Evolutionary conservation across 2,113 vertebrate species (phyloP).

Genomic region (Anolis carolinensis): DNA sequence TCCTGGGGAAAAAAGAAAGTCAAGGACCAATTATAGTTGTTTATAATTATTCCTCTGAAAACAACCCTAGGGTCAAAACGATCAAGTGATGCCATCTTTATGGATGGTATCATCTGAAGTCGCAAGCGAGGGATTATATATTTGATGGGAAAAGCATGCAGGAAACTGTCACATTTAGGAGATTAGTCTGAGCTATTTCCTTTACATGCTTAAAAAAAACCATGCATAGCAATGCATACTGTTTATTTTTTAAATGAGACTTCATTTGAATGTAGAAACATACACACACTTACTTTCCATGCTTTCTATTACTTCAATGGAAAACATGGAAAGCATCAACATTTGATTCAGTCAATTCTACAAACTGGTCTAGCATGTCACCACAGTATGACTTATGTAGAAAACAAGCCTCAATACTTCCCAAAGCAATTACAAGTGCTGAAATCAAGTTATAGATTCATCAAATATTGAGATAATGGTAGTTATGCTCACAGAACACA

Average conservation of each 20-base stretch:
- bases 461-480: neutral
- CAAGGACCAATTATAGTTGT: neutral
- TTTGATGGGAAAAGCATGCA: neutral
- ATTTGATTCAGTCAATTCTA: neutral
- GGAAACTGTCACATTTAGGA: neutral
- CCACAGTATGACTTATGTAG: neutral
- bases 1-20: constrained; percentile 71
- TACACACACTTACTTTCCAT: no score
- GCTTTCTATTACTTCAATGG: no score
- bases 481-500: neutral
- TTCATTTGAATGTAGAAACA: no score
- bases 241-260: neutral
- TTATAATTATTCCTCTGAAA: neutral
- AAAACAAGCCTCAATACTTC: no score
- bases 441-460: neutral
- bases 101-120: neutral
- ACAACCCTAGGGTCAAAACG: neutral
- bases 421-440: neutral
- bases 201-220: neutral
- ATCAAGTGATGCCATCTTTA: neutral
- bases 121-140: neutral
- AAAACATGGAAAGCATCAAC: neutral
- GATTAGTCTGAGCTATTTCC: neutral
- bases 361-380: neutral
- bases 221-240: neutral